These are phyloP conservation scores for Apamea monoglypha DNA, from an alignment of 2,888 invertebrate species.

Conservation along the genomic window DNA sequence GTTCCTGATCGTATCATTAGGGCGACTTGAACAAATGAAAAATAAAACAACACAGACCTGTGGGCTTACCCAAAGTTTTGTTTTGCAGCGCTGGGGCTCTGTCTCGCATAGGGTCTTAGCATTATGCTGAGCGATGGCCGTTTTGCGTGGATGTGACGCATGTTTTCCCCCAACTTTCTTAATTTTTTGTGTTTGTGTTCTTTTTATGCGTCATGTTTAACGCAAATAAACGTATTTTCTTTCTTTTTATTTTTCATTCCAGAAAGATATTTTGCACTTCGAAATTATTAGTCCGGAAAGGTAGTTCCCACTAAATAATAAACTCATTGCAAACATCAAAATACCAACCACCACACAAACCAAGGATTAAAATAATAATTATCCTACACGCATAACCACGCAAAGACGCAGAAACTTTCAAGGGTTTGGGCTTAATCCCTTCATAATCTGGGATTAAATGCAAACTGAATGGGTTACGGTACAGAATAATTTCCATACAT, in stretches of 20 bases:
- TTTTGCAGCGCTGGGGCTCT: too few relatives aligned
- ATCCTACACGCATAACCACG: slow-evolving; percentile 62
- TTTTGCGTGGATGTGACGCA: too few relatives aligned
- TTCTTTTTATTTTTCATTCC: neutral
- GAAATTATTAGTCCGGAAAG: neutral
- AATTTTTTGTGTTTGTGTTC: too few relatives aligned
- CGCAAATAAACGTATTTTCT: too few relatives aligned
- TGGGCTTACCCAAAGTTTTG: too few relatives aligned
- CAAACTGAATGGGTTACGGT: slow-evolving; percentile 71
- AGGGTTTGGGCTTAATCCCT: slow-evolving; percentile 66
- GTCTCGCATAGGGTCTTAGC: too few relatives aligned
- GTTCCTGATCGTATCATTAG: too few relatives aligned
- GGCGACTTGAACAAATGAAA: too few relatives aligned
- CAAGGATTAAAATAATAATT: slow-evolving; percentile 68
- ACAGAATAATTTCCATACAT: slow-evolving; percentile 78
- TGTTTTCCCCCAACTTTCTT: too few relatives aligned
- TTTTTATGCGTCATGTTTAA: too few relatives aligned
- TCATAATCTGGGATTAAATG: slow-evolving; percentile 75
- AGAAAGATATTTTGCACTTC: neutral
- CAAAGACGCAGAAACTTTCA: slow-evolving; percentile 68
- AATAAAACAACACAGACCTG: too few relatives aligned
- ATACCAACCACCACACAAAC: slow-evolving; percentile 47
- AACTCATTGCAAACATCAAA: neutral
- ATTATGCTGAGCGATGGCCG: too few relatives aligned
- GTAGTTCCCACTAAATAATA: neutral